These are phyloP conservation scores for Andrena camellia DNA, from an alignment of 2,888 invertebrate genomes.

Conservation along the genomic window DNA sequence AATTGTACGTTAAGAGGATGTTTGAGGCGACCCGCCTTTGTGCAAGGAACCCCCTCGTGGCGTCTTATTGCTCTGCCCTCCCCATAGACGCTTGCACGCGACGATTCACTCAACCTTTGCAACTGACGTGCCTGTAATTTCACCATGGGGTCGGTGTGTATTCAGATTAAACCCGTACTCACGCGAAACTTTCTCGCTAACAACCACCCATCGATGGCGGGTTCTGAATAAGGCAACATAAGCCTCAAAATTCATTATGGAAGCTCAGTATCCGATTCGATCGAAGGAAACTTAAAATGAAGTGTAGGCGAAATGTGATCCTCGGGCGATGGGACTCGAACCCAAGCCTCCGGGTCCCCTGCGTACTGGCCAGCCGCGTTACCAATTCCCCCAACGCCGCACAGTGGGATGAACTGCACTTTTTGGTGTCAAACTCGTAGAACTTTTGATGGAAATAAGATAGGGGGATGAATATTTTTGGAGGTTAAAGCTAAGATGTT, in stretches of 20 bases:
- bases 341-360: too few species aligned
- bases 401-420: too few species aligned
- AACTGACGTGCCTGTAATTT: conserved; percentile 33
- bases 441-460: too few species aligned
- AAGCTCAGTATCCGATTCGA: neutral
- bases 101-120: conserved; percentile 21
- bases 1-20: conserved; percentile 49
- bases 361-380: too few species aligned
- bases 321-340: too few species aligned
- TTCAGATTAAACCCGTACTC: conserved; percentile 8
- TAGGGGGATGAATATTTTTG: too few species aligned
- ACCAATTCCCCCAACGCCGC: too few species aligned
- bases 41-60: conserved; percentile 10
- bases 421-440: too few species aligned
- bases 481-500: too few species aligned
- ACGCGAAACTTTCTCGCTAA: conserved; percentile 21
- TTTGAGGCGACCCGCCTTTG: conserved; percentile 37
- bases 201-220: neutral
- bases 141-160: neutral
- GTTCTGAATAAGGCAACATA: neutral
- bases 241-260: neutral
- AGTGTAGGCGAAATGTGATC: too few species aligned
- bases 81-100: conserved; percentile 30
- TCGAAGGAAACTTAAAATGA: neutral
- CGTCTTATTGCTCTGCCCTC: neutral